phyloP scores from a whole-genome alignment of 2,113 vertebrate species.

The Callospermophilus lateralis region DNA sequence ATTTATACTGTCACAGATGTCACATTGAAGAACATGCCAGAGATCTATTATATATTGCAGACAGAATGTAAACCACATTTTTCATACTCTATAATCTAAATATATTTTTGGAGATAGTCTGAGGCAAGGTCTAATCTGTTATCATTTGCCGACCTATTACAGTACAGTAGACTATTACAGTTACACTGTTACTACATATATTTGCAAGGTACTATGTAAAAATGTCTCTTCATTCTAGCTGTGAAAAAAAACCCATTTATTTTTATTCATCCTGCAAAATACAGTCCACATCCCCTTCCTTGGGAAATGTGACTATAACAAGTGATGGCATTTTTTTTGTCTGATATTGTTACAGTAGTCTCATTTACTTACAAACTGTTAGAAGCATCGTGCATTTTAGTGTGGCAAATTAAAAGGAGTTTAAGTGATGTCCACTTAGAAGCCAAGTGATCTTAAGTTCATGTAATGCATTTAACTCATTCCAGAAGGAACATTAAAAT shows the following conservation, averaged over 20 bases:
- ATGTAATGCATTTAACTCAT: not conserved
- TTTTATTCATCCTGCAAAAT: not conserved
- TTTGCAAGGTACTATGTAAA: not conserved
- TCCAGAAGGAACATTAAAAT: conserved; percentile 11
- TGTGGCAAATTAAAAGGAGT: not conserved
- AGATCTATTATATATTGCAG: conserved; percentile 36
- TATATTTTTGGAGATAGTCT: conserved; percentile 50
- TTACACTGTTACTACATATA: not conserved
- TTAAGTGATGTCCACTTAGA: not conserved
- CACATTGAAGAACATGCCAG: conserved; percentile 25
- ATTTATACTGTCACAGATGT: conserved; percentile 37
- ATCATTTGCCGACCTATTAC: conserved; percentile 52
- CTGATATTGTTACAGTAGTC: not conserved
- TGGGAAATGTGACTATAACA: conserved; percentile 15
- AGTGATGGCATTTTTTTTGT: not conserved
- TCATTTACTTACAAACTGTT: not conserved
- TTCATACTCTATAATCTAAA: conserved; percentile 64
- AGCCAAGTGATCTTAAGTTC: not conserved
- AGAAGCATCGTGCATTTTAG: not conserved
- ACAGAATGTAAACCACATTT: conserved; percentile 63
- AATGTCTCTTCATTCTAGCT: not conserved
- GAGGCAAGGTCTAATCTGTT: conserved; percentile 53
- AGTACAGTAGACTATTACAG: not conserved
- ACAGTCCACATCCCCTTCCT: not conserved
- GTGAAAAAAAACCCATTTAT: not conserved